Base-by-base conservation (phyloP, 2,888 invertebrate genomes). In the Polyommatus iphigenia region DNA sequence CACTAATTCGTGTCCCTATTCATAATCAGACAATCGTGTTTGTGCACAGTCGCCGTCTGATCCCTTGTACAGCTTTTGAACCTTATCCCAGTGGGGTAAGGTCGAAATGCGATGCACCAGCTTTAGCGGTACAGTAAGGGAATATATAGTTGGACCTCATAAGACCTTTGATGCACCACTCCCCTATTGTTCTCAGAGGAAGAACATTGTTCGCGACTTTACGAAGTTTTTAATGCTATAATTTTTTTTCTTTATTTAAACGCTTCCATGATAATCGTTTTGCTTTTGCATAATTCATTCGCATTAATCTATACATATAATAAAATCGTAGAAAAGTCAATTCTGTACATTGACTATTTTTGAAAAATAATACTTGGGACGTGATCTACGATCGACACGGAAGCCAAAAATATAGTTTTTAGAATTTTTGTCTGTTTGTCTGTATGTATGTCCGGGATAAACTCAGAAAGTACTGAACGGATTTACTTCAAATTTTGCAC, bases 11-110 rank as follows among this genome's bases (percentile, higher is more conserved):
- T 75, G 50, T 75, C 75, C 46, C 75, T 50, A 75, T 75, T 75
- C 50, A 75, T 75, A 54, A 75, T 54, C 75, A 75, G 29, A 54
- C 75, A 75, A 75, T 75, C 75, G 75, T 75, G 75, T 75, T 29
- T 54, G 54, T 75, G 20, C 15, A 50, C 75, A 24, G 24, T 67
- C 15, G 62, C 24, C 4, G 67, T 18, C 32, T 29, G 13, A 67
- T 15, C 24, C 13, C 24, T 3, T 67, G 1, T 29, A 32, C 62
- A 8, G 10, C 29, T 13, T 32, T 67, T 18, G 15, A 5, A 29
- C 67, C 32, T 29, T 67, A 67, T 29, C 1, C 13, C 67, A 2
- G 6, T 29, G 29, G 29, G 24, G 13, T 67, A 67, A 32, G 29
- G 7, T 29, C 67, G 29, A 29, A 67, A 15, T 29, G 15, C 20